These are phyloP conservation scores for Cataglyphis livida DNA, from an alignment of 2,888 invertebrate genomes.

Conservation along the genomic window DNA sequence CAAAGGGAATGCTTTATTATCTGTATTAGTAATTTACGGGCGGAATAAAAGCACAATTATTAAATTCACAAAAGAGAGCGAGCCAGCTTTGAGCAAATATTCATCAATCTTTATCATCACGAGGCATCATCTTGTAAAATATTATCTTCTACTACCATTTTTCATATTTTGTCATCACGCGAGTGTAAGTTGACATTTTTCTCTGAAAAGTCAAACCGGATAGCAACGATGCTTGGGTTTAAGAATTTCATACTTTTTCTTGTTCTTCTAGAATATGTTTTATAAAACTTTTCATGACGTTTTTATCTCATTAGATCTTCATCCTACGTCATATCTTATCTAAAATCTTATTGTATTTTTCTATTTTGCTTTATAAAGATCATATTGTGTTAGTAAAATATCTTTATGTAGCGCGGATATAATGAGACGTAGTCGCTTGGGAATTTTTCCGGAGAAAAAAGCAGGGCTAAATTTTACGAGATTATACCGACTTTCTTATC, in stretches of 20 bases:
- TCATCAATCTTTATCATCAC: slow-evolving; percentile 35
- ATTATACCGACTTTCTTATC: background rate
- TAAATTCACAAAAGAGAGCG: background rate
- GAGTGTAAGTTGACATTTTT: slow-evolving; percentile 29
- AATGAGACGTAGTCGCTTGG: background rate
- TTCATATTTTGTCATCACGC: slow-evolving; percentile 34
- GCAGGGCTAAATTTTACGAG: background rate
- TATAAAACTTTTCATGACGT: background rate
- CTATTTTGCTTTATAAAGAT: slow-evolving; percentile 19
- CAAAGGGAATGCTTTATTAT: slow-evolving; percentile 15
- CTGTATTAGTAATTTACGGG: background rate
- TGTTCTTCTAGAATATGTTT: background rate
- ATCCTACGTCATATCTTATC: background rate
- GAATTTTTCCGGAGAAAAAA: background rate
- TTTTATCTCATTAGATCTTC: slow-evolving; percentile 11
- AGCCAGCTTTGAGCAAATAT: slow-evolving; percentile 4
- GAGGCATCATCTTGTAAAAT: slow-evolving; percentile 11
- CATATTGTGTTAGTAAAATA: slow-evolving; percentile 1
- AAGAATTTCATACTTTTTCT: slow-evolving; percentile 31
- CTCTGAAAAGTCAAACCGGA: background rate
- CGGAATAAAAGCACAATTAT: slow-evolving; percentile 11
- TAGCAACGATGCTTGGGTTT: background rate
- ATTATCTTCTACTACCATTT: slow-evolving; percentile 23
- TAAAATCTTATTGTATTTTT: slow-evolving; percentile 26
- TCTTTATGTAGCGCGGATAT: background rate